phyloP scores from a whole-genome alignment of 37 sponge, comb jelly and placozoan genomes.

The Axinella damicornis region DNA sequence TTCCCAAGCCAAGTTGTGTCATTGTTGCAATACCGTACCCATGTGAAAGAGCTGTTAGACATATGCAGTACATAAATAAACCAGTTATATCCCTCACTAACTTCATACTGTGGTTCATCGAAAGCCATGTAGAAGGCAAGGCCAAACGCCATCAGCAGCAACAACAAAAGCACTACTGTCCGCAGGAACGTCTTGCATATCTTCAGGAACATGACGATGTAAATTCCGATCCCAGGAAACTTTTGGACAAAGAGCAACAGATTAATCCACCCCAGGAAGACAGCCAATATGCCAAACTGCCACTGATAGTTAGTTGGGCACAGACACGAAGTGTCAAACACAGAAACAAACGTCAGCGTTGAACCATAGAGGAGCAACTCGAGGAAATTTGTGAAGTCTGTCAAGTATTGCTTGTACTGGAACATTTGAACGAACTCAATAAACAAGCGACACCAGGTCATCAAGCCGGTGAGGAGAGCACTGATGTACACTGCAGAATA shows the following conservation, averaged over 20 bases:
- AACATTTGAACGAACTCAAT: conserved; percentile 72
- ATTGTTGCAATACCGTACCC: too few species aligned
- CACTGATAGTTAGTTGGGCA: conserved; percentile 76
- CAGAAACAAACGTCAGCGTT: conserved; percentile 62
- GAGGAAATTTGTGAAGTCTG: conserved; percentile 65
- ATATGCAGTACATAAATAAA: too few species aligned
- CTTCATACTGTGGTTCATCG: conserved; percentile 32
- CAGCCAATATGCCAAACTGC: conserved; percentile 85
- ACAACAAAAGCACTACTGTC: conserved; percentile 69
- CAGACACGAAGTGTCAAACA: conserved; percentile 25
- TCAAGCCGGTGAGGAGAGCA: conserved; percentile 46
- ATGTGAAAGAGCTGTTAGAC: too few species aligned
- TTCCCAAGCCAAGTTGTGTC: too few species aligned
- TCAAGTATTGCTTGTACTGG: conserved; percentile 44
- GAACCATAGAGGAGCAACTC: conserved; percentile 49
- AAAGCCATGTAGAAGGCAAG: conserved; percentile 94
- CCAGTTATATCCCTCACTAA: too few species aligned
- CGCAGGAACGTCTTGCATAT: conserved; percentile 88
- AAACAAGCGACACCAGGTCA: conserved; percentile 51
- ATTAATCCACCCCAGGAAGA: conserved; percentile 91
- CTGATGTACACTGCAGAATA: neutral
- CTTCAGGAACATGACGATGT: conserved; percentile 95
- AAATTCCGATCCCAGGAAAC: conserved; percentile 88
- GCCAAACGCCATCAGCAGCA: conserved; percentile 92
- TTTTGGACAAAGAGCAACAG: conserved; percentile 81